Percentiles rank a stretch among this genome's conserved stretches.
phyloP scores from a whole-genome alignment of 2,113 vertebrate genomes.

The Ictalurus punctatus region DNA sequence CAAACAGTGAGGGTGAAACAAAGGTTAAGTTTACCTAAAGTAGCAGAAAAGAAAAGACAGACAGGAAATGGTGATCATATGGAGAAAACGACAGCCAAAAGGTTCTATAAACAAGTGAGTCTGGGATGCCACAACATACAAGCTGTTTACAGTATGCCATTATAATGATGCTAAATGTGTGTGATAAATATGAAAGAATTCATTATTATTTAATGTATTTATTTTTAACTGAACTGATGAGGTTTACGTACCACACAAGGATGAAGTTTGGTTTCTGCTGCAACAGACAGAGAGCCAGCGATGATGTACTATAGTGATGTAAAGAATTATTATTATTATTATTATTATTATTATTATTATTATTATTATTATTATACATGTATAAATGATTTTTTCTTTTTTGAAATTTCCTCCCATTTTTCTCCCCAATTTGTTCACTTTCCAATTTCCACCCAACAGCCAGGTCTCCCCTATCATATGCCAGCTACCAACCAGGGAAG shows the following conservation, averaged over 20 bases:
- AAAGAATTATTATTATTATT: not conserved
- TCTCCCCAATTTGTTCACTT: too few species aligned
- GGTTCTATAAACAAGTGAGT: too few species aligned
- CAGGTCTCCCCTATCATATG: too few species aligned
- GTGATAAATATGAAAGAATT: not conserved
- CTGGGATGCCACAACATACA: not conserved
- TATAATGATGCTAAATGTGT: not conserved
- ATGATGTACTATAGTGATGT: not conserved
- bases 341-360: not conserved
- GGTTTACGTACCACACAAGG: conserved; percentile 38
- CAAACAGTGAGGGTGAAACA: not conserved
- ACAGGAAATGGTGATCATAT: too few species aligned
- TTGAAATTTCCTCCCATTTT: too few species aligned
- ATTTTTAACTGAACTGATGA: not conserved
- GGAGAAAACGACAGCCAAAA: too few species aligned
- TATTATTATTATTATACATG: not conserved
- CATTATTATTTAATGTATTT: not conserved
- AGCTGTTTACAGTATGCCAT: too few species aligned
- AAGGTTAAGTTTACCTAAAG: too few species aligned
- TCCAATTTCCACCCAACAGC: too few species aligned
- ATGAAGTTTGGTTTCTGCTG: not conserved
- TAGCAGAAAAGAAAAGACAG: too few species aligned
- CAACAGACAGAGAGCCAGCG: conserved; percentile 41
- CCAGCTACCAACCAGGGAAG: too few species aligned
- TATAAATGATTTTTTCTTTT: too few species aligned